A percentile compares a stretch with the other conserved stretches of the same genome.
Evolutionary conservation across 2,797 vertebrate species (phyloP).

Genomic region (Malacoraja senta): DNA sequence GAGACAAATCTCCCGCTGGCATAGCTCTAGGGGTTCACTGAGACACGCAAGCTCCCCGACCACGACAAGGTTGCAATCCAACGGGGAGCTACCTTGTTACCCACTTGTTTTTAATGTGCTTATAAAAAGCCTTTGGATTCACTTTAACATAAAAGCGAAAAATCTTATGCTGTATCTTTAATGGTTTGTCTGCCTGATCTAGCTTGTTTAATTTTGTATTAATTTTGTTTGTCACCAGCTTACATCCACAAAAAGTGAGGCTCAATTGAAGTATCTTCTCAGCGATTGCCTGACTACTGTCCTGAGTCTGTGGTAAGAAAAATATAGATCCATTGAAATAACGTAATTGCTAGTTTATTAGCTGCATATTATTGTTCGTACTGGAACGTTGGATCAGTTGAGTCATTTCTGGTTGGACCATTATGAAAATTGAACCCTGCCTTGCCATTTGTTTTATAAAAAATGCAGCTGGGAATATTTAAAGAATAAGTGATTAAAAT

Average conservation of each 20-base stretch:
- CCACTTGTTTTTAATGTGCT: too few species aligned
- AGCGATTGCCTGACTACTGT: conserved; percentile 87
- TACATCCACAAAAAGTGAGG: conserved; percentile 90
- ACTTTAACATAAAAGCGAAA: neutral
- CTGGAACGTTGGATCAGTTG: neutral
- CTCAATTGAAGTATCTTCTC: conserved; percentile 86
- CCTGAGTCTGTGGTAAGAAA: conserved; percentile 85
- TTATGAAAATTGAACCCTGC: neutral
- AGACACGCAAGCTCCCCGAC: too few species aligned
- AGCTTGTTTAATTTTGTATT: conserved; percentile 36
- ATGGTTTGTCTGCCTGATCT: neutral
- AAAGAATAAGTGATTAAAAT: neutral
- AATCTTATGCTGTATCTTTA: neutral
- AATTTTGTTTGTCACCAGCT: conserved; percentile 62
- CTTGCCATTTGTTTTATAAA: conserved; percentile 1
- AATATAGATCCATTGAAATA: conserved; percentile 31
- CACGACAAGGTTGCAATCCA: too few species aligned
- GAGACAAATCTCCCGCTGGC: too few species aligned
- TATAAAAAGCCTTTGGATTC: too few species aligned
- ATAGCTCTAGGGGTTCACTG: too few species aligned
- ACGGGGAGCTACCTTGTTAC: too few species aligned
- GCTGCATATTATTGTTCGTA: conserved; percentile 41
- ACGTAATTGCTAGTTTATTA: conserved; percentile 42
- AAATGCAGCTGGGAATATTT: neutral
- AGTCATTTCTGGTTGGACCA: neutral